Conservation (phyloP, 2,888 invertebrate genomes). For the Sturmia bella region DNA sequence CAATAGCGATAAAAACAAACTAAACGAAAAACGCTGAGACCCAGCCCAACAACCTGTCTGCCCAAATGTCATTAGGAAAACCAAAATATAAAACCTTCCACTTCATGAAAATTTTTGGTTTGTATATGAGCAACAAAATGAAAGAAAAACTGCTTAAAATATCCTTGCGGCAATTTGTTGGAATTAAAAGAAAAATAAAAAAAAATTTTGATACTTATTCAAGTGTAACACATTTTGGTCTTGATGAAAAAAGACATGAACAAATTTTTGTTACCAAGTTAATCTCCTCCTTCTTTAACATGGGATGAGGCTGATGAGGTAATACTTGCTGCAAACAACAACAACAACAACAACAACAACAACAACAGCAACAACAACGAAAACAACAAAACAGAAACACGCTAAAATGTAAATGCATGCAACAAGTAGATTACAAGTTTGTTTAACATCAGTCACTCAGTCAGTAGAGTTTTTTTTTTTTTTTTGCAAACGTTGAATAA, state of each 20-base stretch:
- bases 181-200: conserved; percentile 15
- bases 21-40: conserved; percentile 3
- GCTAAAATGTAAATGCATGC: conserved; percentile 27
- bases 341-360: neutral
- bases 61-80: conserved; percentile 34
- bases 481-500: conserved; percentile 10
- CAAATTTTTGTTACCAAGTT: conserved; percentile 37
- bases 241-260: neutral
- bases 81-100: neutral
- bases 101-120: neutral
- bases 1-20: neutral
- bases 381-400: conserved; percentile 28
- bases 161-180: conserved; percentile 57
- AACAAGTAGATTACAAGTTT: conserved; percentile 51
- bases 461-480: conserved; percentile 62
- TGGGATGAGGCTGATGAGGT: conserved; percentile 42
- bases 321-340: conserved; percentile 36
- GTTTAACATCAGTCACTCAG: conserved; percentile 67
- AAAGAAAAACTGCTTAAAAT: neutral
- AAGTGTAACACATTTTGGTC: conserved; percentile 55
- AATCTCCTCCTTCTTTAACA: conserved; percentile 23
- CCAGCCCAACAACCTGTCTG: conserved; percentile 23
- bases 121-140: neutral
- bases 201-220: conserved; percentile 27
- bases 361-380: neutral